These are phyloP conservation scores for Bicyclus anynana DNA, from an alignment of 1,140 invertebrate species.

Conservation along the genomic window DNA sequence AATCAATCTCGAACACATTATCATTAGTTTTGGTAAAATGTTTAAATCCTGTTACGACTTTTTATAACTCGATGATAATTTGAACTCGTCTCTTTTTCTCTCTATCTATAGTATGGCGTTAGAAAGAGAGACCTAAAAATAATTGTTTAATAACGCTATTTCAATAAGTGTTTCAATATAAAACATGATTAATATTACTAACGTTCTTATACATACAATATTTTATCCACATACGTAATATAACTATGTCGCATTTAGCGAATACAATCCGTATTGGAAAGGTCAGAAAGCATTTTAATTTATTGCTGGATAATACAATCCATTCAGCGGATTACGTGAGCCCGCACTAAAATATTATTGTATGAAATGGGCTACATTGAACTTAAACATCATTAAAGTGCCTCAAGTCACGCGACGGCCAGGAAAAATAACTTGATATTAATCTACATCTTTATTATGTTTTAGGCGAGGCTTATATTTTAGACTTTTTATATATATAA, in stretches of 20 bases:
- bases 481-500: conserved; percentile 1
- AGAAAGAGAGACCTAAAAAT: no score
- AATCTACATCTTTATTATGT: conserved; percentile 24
- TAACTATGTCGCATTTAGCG: background rate
- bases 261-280: background rate
- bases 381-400: conserved; percentile 23
- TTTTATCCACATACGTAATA: background rate
- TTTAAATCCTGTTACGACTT: no score
- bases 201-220: no score
- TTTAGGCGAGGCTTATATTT: background rate
- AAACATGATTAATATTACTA: no score
- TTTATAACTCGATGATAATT: no score
- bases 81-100: no score
- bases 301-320: conserved; percentile 7
- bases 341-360: conserved; percentile 18
- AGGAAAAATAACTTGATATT: conserved; percentile 23
- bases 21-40: no score
- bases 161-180: no score
- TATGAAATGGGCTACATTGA: conserved; percentile 21
- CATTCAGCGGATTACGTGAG: conserved; percentile 14
- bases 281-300: background rate
- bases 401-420: conserved; percentile 18
- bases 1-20: no score
- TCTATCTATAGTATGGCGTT: no score
- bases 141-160: no score